These are phyloP conservation scores for Lagorchestes hirsutus DNA, from an alignment of 2,797 vertebrate genomes.

Conservation along the genomic window DNA sequence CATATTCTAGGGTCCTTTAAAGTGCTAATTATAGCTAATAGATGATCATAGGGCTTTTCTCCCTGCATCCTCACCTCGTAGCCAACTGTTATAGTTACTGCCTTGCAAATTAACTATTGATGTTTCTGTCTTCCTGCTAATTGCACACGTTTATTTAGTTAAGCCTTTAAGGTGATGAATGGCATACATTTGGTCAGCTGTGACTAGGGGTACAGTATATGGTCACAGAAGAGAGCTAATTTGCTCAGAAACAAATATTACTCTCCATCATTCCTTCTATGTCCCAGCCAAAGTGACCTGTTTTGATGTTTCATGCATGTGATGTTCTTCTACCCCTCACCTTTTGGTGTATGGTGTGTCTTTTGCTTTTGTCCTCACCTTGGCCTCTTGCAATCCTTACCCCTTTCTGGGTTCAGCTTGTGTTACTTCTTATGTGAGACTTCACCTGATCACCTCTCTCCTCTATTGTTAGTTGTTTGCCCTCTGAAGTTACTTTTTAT, in stretches of 20 bases:
- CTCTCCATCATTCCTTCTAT: not conserved
- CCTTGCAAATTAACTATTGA: slow-evolving; percentile 2
- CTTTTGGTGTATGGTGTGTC: not conserved
- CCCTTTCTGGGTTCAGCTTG: not conserved
- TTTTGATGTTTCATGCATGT: not conserved
- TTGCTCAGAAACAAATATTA: not conserved
- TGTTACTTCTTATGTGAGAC: not conserved
- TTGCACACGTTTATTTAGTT: not conserved
- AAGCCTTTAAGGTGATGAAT: not conserved
- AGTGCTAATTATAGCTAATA: not conserved
- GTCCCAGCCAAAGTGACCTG: not conserved
- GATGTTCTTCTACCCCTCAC: not conserved
- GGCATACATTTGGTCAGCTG: not conserved
- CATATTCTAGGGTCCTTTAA: not conserved
- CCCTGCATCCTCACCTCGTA: not conserved
- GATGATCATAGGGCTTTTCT: not conserved
- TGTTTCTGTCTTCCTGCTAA: not conserved
- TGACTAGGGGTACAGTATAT: not conserved
- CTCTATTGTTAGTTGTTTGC: not conserved
- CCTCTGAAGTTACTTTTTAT: not conserved
- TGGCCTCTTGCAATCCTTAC: not conserved
- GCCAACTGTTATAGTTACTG: not conserved
- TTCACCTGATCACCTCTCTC: not conserved
- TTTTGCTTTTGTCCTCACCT: not conserved
- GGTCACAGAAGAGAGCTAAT: not conserved